phyloP scores from a whole-genome alignment of 2,888 invertebrate species.

The Ormyrus rosae region DNA sequence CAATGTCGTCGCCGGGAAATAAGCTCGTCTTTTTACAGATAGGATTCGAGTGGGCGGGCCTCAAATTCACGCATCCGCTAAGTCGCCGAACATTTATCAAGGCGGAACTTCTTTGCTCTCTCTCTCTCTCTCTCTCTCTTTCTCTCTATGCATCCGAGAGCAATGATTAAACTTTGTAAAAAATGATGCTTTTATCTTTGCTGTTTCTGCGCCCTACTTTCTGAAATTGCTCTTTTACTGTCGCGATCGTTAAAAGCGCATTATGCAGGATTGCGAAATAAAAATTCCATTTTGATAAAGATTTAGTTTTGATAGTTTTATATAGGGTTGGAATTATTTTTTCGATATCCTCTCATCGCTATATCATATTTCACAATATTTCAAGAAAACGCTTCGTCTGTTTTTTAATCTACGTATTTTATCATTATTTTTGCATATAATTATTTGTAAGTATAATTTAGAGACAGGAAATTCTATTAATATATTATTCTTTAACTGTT shows the following conservation, averaged over 20 bases:
- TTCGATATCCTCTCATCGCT: too few species aligned
- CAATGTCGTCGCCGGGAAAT: constrained; percentile 15
- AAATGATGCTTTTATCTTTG: constrained; percentile 49
- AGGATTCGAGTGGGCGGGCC: neutral
- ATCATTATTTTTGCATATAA: too few species aligned
- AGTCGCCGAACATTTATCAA: constrained; percentile 41
- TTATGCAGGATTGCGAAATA: constrained; percentile 35
- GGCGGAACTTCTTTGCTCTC: constrained; percentile 23
- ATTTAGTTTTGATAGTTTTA: constrained; percentile 19
- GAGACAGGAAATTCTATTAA: too few species aligned
- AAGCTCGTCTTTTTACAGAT: constrained; percentile 4
- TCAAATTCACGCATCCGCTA: constrained; percentile 32
- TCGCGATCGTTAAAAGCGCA: constrained; percentile 36
- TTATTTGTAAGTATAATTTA: too few species aligned
- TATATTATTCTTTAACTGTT: too few species aligned
- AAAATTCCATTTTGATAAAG: constrained; percentile 42
- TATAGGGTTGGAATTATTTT: neutral
- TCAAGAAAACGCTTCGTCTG: too few species aligned
- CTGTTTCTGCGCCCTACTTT: constrained; percentile 39
- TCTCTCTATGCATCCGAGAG: constrained; percentile 9
- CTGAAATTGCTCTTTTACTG: constrained; percentile 45
- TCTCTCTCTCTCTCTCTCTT: neutral
- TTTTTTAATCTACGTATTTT: too few species aligned
- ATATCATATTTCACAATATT: too few species aligned
- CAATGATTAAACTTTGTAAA: constrained; percentile 50